Conservation (phyloP, 2,113 vertebrate species). For the Coturnix japonica region DNA sequence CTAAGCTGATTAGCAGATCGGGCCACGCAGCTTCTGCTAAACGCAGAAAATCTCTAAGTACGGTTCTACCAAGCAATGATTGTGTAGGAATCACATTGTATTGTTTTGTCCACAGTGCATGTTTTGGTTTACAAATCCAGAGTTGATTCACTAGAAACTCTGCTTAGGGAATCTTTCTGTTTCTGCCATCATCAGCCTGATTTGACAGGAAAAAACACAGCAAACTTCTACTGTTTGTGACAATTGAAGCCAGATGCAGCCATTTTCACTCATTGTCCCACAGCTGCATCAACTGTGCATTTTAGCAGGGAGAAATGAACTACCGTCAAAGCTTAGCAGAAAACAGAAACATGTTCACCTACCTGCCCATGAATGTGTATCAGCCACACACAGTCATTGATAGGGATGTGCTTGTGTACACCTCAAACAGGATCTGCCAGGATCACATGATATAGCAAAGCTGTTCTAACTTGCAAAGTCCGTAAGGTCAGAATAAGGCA, state of each 20-base stretch:
- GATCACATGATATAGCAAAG: background rate
- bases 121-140: conserved; percentile 42
- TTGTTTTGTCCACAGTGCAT: conserved; percentile 30
- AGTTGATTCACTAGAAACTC: conserved; percentile 23
- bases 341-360: background rate
- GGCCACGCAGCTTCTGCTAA: conserved; percentile 1
- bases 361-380: background rate
- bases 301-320: background rate
- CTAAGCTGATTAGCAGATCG: conserved; percentile 53
- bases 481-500: background rate
- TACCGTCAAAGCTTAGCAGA: background rate
- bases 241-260: background rate
- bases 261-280: background rate
- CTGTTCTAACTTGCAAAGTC: background rate
- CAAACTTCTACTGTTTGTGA: background rate
- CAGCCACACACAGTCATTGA: background rate
- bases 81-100: conserved; percentile 36
- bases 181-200: background rate
- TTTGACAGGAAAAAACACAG: background rate
- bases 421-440: background rate
- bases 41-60: conserved; percentile 37
- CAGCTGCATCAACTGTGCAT: background rate
- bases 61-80: conserved; percentile 8
- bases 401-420: background rate
- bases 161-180: background rate